Percentiles rank a stretch among this genome's conserved stretches.
These are phyloP conservation scores for Anastatus disparis DNA, from an alignment of 1,140 invertebrate genomes.

Conservation along the genomic window DNA sequence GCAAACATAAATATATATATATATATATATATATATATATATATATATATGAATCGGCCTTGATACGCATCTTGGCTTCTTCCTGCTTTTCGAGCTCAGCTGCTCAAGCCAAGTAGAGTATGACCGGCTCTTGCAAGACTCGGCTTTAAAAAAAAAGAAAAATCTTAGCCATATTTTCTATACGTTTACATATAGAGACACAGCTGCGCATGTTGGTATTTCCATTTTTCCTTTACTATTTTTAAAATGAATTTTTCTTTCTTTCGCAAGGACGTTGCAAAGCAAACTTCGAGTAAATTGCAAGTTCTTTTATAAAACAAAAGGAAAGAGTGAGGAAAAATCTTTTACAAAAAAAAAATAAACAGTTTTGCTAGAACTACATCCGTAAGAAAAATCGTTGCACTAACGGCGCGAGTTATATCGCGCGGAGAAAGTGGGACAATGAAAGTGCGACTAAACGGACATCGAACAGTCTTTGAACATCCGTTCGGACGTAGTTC, in stretches of 20 bases:
- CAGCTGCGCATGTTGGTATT: neutral
- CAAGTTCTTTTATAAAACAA: too few relatives aligned
- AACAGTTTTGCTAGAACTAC: neutral
- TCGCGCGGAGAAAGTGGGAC: conserved; percentile 62
- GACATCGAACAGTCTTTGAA: conserved; percentile 14
- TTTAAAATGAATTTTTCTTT: too few relatives aligned
- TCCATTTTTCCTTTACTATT: neutral
- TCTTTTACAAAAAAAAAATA: too few relatives aligned
- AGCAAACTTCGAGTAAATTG: neutral
- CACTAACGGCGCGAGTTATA: conserved; percentile 6
- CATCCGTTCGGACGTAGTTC: conserved; percentile 10
- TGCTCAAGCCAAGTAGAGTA: conserved; percentile 59
- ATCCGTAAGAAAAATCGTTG: conserved; percentile 19
- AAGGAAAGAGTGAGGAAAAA: too few relatives aligned
- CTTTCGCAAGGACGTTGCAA: neutral
- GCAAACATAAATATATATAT: too few relatives aligned
- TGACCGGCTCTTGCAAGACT: conserved; percentile 51
- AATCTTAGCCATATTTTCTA: too few relatives aligned
- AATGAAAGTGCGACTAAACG: conserved; percentile 65
- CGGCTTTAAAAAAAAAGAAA: too few relatives aligned
- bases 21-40: too few relatives aligned
- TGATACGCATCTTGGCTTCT: conserved; percentile 59
- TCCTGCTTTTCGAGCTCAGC: conserved; percentile 59
- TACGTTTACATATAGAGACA: neutral
- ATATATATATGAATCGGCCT: conserved; percentile 53